A percentile compares a stretch with the other conserved stretches of the same genome.
These are phyloP conservation scores for Archivesica marissinica DNA, from an alignment of 1,140 invertebrate species.

Conservation along the genomic window DNA sequence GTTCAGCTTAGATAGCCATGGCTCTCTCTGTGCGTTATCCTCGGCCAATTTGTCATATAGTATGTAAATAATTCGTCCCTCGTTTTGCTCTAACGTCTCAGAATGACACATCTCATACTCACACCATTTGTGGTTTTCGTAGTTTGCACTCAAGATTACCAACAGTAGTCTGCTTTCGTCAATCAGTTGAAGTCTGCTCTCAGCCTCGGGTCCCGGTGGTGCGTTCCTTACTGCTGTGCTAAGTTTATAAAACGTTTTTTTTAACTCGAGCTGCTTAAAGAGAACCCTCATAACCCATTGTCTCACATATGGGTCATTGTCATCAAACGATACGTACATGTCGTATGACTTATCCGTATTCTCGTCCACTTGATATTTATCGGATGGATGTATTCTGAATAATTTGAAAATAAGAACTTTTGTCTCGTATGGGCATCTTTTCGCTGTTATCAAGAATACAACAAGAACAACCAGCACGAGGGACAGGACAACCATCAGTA, in stretches of 20 bases:
- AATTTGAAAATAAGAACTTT: conserved; percentile 68
- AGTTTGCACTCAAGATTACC: conserved; percentile 59
- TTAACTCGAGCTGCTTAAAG: conserved; percentile 62
- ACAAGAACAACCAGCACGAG: conserved; percentile 55
- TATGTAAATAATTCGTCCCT: conserved; percentile 64
- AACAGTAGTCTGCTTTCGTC: conserved; percentile 53
- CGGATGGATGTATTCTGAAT: conserved; percentile 63
- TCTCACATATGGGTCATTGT: conserved; percentile 59
- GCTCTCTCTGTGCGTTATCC: conserved; percentile 53
- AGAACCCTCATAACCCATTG: conserved; percentile 67
- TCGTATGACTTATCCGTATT: conserved; percentile 48
- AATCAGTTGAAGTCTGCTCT: conserved; percentile 55
- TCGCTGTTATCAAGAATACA: conserved; percentile 61
- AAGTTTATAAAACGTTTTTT: conserved; percentile 63
- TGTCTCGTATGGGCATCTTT: conserved; percentile 70
- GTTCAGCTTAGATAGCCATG: conserved; percentile 63
- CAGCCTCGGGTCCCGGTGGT: conserved; percentile 47
- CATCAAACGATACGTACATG: conserved; percentile 64
- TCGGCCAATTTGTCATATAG: conserved; percentile 61
- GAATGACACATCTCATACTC: conserved; percentile 62
- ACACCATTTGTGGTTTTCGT: conserved; percentile 58
- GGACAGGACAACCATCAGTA: conserved; percentile 45
- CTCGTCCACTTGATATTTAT: conserved; percentile 63
- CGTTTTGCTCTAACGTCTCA: conserved; percentile 64
- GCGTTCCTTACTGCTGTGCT: conserved; percentile 48